A percentile compares a stretch with the other conserved stretches of the same genome.
phyloP scores from a whole-genome alignment of 2,797 vertebrate genomes.

The Chelidonichthys spinosus region DNA sequence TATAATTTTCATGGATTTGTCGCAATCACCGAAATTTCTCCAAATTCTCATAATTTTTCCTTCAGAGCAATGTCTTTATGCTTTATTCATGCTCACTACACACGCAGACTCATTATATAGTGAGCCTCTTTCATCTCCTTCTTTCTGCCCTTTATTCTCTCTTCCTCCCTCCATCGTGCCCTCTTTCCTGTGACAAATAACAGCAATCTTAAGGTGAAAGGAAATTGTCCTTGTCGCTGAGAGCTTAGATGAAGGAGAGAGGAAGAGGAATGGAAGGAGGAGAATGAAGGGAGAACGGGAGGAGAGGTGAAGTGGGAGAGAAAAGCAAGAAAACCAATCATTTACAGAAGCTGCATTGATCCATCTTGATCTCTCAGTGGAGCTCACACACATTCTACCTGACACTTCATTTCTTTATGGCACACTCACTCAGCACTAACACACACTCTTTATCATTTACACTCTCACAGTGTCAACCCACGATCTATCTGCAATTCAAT shows the following conservation, averaged over 20 bases:
- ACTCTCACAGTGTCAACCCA: conserved; percentile 28
- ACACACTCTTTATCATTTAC: conserved; percentile 33
- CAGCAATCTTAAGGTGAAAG: conserved; percentile 56
- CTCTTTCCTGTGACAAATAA: conserved; percentile 50
- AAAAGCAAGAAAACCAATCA: conserved; percentile 53
- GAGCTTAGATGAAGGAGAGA: conserved; percentile 49
- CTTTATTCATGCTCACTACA: no score
- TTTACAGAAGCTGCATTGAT: conserved; percentile 58
- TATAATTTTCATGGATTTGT: no score
- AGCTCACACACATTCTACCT: conserved; percentile 26
- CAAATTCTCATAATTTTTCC: no score
- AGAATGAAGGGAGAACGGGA: conserved; percentile 12
- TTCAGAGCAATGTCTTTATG: no score
- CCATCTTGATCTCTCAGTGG: conserved; percentile 45
- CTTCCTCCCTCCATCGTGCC: neutral
- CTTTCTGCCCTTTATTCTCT: neutral
- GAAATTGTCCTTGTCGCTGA: conserved; percentile 60
- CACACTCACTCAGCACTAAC: conserved; percentile 11
- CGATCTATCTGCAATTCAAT: conserved; percentile 19
- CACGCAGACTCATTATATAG: no score
- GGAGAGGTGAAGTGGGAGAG: conserved; percentile 6
- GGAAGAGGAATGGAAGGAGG: conserved; percentile 24
- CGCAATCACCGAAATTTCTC: no score
- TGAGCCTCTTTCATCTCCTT: neutral
- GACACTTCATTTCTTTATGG: neutral